Evolutionary conservation across 2,888 invertebrate genomes (phyloP).

Genomic region (Apodemia zela): DNA sequence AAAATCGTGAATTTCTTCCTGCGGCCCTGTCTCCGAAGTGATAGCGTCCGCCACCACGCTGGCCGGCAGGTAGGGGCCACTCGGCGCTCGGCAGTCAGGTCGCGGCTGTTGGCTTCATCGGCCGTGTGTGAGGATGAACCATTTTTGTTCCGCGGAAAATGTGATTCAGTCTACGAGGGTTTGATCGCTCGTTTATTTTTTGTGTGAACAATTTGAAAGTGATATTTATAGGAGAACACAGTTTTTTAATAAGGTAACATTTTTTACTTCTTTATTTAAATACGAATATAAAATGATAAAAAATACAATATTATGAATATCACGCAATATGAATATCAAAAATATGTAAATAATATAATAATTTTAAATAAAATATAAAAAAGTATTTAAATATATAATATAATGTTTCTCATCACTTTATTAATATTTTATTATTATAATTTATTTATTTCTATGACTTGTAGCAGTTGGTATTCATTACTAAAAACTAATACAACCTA

Average conservation of each 20-base stretch:
- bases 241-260: slow-evolving; percentile 25
- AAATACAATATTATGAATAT: too few relatives aligned
- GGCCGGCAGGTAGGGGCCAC: background rate
- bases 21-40: slow-evolving; percentile 16
- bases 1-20: background rate
- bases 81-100: slow-evolving; percentile 4
- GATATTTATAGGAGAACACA: slow-evolving; percentile 31
- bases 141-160: slow-evolving; percentile 72
- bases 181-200: slow-evolving; percentile 38
- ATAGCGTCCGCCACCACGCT: background rate
- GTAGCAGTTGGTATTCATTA: too few relatives aligned
- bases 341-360: too few relatives aligned
- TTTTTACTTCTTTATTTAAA: slow-evolving; percentile 4
- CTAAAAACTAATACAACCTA: background rate
- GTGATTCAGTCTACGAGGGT: slow-evolving; percentile 62
- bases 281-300: too few relatives aligned
- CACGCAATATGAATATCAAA: too few relatives aligned
- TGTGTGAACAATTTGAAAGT: slow-evolving; percentile 30
- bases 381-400: too few relatives aligned
- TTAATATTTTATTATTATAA: too few relatives aligned
- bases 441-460: too few relatives aligned
- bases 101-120: slow-evolving; percentile 3
- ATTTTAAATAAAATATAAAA: too few relatives aligned
- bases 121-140: slow-evolving; percentile 53
- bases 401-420: too few relatives aligned